Evolutionary conservation across 2,888 invertebrate genomes (phyloP).

Genomic region (Plebejus anna): DNA sequence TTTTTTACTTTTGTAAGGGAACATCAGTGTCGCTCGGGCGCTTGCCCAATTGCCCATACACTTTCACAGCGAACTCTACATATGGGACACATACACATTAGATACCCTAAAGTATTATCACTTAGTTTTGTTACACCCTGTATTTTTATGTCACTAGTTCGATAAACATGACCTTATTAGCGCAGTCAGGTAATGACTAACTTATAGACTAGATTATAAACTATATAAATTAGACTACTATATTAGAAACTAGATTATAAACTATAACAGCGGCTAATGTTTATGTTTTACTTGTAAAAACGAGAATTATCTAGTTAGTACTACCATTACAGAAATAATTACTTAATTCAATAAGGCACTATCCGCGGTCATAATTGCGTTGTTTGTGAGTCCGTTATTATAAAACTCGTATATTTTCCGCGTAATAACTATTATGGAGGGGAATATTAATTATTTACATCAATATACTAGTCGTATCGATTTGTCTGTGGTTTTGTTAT

Average conservation of each 20-base stretch:
- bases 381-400: slow-evolving; percentile 19
- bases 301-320: slow-evolving; percentile 28
- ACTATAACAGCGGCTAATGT: neutral
- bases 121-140: too few relatives aligned
- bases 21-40: too few relatives aligned
- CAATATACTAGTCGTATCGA: neutral
- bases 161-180: neutral
- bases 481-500: neutral
- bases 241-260: neutral
- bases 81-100: too few relatives aligned
- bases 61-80: too few relatives aligned
- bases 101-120: too few relatives aligned
- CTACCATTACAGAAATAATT: slow-evolving; percentile 22
- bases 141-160: too few relatives aligned
- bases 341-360: slow-evolving; percentile 26
- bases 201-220: neutral
- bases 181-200: neutral
- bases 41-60: too few relatives aligned
- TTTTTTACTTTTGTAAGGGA: too few relatives aligned
- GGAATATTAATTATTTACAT: slow-evolving; percentile 8
- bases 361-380: slow-evolving; percentile 20
- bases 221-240: too few relatives aligned
- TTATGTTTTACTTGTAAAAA: slow-evolving; percentile 19
- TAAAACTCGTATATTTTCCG: slow-evolving; percentile 17
- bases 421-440: neutral